phyloP scores from a whole-genome alignment of 37 sponge, comb jelly and placozoan species.

The Spongilla lacustris region DNA sequence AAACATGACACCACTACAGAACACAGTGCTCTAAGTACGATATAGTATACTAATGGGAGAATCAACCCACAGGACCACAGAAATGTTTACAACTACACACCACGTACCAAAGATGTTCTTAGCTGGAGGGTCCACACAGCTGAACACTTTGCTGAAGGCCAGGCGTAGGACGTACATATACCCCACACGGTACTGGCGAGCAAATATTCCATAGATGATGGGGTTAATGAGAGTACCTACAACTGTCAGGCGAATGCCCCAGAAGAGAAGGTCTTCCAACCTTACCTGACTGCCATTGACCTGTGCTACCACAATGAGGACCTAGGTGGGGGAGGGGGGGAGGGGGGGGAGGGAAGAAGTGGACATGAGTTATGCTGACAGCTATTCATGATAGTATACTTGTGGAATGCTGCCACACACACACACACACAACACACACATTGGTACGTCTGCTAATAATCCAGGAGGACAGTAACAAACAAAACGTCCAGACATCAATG shows the following conservation, averaged over 20 bases:
- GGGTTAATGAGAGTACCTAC: constrained; percentile 74
- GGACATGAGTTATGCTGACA: too few species aligned
- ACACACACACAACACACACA: too few species aligned
- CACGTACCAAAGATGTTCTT: constrained; percentile 57
- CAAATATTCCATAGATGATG: constrained; percentile 73
- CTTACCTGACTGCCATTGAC: background rate
- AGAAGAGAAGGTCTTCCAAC: constrained; percentile 50
- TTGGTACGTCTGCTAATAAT: too few species aligned
- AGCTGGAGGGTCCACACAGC: constrained; percentile 45
- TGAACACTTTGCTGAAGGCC: constrained; percentile 35
- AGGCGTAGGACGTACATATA: constrained; percentile 53
- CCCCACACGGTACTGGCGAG: constrained; percentile 73
- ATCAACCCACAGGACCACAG: too few species aligned
- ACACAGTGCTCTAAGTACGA: too few species aligned
- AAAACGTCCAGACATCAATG: too few species aligned
- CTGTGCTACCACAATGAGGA: constrained; percentile 19
- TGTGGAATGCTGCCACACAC: background rate
- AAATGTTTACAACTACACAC: too few species aligned
- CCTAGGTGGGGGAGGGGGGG: constrained; percentile 3
- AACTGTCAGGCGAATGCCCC: constrained; percentile 74
- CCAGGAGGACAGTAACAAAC: too few species aligned
- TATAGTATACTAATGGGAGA: too few species aligned
- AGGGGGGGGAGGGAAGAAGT: background rate
- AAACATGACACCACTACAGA: too few species aligned
- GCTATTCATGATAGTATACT: too few species aligned